A percentile compares a stretch with the other conserved stretches of the same genome.
Evolutionary conservation across 2,113 vertebrate species (phyloP).

Genomic region (Anthoscopus minutus): DNA sequence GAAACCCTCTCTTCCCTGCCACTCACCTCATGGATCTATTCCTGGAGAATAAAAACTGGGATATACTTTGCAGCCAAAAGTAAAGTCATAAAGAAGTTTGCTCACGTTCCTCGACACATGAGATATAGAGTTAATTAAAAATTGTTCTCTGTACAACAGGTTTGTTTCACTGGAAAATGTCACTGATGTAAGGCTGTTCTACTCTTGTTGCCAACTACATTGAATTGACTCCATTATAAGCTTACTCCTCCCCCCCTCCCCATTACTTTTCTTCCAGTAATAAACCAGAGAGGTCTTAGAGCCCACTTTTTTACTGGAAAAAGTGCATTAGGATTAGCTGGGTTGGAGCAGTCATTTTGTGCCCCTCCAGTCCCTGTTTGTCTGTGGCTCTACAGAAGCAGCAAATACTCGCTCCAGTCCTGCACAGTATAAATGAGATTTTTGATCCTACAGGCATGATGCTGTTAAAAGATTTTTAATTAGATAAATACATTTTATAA

Average conservation of each 20-base stretch:
- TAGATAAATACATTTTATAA: constrained; percentile 67
- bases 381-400: not conserved
- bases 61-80: constrained; percentile 60
- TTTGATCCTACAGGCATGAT: constrained; percentile 28
- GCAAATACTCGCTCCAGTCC: not conserved
- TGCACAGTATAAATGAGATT: constrained; percentile 6
- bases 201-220: constrained; percentile 40
- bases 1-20: constrained; percentile 61
- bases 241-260: not conserved
- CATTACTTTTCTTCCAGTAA: constrained; percentile 53
- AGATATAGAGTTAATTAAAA: constrained; percentile 76
- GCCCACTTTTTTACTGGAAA: constrained; percentile 13
- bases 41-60: constrained; percentile 68
- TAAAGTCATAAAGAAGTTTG: constrained; percentile 70
- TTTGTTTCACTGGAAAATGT: constrained; percentile 68
- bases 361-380: not conserved
- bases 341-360: not conserved
- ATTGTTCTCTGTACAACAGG: constrained; percentile 67
- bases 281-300: constrained; percentile 3
- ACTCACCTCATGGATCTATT: constrained; percentile 68
- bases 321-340: constrained; percentile 12
- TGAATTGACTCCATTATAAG: constrained; percentile 57
- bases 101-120: constrained; percentile 70
- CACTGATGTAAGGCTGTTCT: constrained; percentile 67
- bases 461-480: constrained; percentile 62